Percentiles rank a stretch among this genome's conserved stretches.
Conservation (phyloP, 2,797 vertebrate genomes). For the Lophotriccus pileatus region DNA sequence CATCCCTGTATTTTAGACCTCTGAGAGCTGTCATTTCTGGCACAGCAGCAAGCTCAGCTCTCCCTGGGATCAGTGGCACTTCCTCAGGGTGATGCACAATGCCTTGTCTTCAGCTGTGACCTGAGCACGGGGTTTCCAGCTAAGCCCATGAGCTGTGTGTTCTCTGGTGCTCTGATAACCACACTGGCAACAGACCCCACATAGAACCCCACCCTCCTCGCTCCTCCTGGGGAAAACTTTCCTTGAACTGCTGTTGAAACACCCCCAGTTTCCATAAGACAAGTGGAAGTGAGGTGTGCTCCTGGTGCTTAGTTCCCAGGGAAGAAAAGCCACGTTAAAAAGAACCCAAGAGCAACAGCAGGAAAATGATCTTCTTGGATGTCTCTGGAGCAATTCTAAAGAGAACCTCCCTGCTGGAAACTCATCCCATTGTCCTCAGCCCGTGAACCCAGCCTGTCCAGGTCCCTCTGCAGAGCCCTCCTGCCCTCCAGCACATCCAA, state of each 20-base stretch:
- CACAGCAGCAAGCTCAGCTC: neutral
- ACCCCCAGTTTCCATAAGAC: neutral
- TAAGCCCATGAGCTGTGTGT: neutral
- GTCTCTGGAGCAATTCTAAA: neutral
- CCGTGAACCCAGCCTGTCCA: neutral
- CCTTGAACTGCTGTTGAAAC: neutral
- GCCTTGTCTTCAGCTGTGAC: neutral
- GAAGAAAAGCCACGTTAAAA: neutral
- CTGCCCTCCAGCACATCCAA: neutral
- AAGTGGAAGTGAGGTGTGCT: neutral
- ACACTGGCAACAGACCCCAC: neutral
- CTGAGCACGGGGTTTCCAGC: neutral
- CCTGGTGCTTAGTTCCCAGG: neutral
- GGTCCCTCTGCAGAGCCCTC: neutral
- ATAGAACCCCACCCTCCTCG: neutral
- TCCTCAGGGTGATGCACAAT: neutral
- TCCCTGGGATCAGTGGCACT: neutral
- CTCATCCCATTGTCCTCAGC: neutral
- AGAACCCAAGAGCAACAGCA: neutral
- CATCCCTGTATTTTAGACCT: neutral
- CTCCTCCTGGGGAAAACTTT: neutral
- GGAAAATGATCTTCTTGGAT: neutral
- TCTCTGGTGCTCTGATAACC: neutral
- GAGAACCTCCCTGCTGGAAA: neutral
- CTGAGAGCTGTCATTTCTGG: neutral